phyloP scores from a whole-genome alignment of 2,113 vertebrate genomes.

The Heteronetta atricapilla region DNA sequence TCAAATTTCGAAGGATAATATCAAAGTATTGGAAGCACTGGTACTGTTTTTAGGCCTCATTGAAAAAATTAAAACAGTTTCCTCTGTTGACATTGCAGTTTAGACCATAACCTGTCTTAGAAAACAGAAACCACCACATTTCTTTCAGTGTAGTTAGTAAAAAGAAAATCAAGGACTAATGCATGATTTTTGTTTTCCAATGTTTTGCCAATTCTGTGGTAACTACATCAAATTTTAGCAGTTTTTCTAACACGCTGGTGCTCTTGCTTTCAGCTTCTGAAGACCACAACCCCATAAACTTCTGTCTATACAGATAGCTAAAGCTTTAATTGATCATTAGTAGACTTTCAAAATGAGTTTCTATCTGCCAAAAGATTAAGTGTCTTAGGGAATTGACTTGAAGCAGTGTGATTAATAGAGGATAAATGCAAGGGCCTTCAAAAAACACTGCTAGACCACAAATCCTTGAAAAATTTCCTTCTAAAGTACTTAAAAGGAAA shows the following conservation, averaged over 20 bases:
- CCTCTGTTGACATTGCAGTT: not conserved
- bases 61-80: not conserved
- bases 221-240: conserved; percentile 5
- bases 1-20: not conserved
- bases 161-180: not conserved
- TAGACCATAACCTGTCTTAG: not conserved
- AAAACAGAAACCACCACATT: not conserved
- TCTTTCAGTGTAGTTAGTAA: not conserved
- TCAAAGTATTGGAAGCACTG: not conserved
- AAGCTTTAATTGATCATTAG: conserved; percentile 65
- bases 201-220: not conserved
- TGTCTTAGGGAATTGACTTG: conserved; percentile 41
- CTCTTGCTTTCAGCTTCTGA: conserved; percentile 28
- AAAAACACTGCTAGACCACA: conserved; percentile 4
- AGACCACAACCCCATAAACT: conserved; percentile 30
- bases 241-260: not conserved
- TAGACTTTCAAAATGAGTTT: conserved; percentile 47
- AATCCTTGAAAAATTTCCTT: conserved; percentile 14
- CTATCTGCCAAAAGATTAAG: conserved; percentile 60
- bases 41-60: not conserved
- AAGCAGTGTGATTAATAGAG: conserved; percentile 6
- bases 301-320: conserved; percentile 42
- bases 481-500: conserved; percentile 7
- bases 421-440: conserved; percentile 35
- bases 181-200: not conserved